A percentile compares a stretch with the other conserved stretches of the same genome.
These are phyloP conservation scores for Drosophila subsilvestris DNA, from an alignment of 2,888 invertebrate genomes.

Conservation along the genomic window DNA sequence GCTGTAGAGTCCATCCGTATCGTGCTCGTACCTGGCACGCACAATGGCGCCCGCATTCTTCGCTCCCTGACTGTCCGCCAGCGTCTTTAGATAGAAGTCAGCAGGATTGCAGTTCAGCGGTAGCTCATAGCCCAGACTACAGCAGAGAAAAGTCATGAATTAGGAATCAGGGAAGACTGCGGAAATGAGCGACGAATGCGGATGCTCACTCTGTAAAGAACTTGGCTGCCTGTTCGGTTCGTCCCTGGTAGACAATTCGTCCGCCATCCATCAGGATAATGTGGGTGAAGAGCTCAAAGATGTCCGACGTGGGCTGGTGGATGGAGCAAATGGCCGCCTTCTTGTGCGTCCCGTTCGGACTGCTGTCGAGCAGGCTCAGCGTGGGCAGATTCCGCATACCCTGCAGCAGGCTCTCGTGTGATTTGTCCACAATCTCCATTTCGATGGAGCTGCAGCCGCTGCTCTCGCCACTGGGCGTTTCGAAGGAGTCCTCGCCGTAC, in stretches of 20 bases:
- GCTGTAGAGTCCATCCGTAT: conserved; percentile 75
- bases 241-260: conserved; percentile 91
- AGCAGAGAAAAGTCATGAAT: conserved; percentile 46
- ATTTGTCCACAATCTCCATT: conserved; percentile 71
- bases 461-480: conserved; percentile 65
- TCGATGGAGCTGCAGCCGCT: conserved; percentile 74
- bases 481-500: conserved; percentile 76
- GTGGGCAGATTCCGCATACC: conserved; percentile 67
- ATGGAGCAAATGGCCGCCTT: conserved; percentile 94
- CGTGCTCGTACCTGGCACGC: conserved; percentile 74
- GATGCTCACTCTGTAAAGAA: conserved; percentile 88
- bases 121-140: conserved; percentile 87
- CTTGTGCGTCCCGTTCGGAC: conserved; percentile 68
- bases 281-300: conserved; percentile 92
- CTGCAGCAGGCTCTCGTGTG: conserved; percentile 60
- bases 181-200: conserved; percentile 56
- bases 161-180: too few species aligned
- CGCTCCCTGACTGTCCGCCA: conserved; percentile 85
- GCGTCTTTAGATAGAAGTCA: conserved; percentile 90
- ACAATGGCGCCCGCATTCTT: conserved; percentile 69
- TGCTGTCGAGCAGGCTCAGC: conserved; percentile 68
- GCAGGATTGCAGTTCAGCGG: conserved; percentile 93
- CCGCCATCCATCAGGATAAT: conserved; percentile 91
- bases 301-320: conserved; percentile 95
- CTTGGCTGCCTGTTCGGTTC: conserved; percentile 87